Conservation (phyloP, 2,888 invertebrate genomes). For the Spisula subtruncata region DNA sequence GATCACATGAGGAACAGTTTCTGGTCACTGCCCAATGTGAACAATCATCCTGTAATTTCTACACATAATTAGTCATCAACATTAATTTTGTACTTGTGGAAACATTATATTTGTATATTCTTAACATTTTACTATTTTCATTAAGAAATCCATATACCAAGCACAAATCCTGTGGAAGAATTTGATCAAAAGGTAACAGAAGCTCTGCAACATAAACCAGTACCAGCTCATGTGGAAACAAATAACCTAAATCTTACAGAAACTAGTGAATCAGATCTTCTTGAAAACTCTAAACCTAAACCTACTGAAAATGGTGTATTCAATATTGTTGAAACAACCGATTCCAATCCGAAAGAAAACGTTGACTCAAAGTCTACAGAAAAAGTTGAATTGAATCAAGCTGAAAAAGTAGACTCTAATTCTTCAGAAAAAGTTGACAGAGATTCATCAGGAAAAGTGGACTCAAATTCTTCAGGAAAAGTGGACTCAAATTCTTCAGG, state of each 20-base stretch:
- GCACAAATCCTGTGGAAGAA: background rate
- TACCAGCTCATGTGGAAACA: background rate
- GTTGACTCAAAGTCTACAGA: background rate
- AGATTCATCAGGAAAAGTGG: too few relatives aligned
- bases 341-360: background rate
- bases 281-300: background rate
- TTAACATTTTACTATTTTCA: background rate
- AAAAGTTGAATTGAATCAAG: background rate
- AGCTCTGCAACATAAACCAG: background rate
- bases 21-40: background rate
- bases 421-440: too few relatives aligned
- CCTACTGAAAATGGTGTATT: background rate
- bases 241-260: background rate
- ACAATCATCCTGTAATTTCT: background rate
- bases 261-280: background rate
- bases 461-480: too few relatives aligned
- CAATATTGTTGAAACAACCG: background rate
- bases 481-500: too few relatives aligned
- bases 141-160: background rate
- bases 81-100: background rate
- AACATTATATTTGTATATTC: background rate
- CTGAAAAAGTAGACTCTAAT: background rate
- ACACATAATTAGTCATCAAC: background rate
- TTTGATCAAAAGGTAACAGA: background rate
- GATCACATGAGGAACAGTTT: background rate